These are phyloP conservation scores for Peromyscus leucopus DNA, from an alignment of 2,113 vertebrate species.

Conservation along the genomic window DNA sequence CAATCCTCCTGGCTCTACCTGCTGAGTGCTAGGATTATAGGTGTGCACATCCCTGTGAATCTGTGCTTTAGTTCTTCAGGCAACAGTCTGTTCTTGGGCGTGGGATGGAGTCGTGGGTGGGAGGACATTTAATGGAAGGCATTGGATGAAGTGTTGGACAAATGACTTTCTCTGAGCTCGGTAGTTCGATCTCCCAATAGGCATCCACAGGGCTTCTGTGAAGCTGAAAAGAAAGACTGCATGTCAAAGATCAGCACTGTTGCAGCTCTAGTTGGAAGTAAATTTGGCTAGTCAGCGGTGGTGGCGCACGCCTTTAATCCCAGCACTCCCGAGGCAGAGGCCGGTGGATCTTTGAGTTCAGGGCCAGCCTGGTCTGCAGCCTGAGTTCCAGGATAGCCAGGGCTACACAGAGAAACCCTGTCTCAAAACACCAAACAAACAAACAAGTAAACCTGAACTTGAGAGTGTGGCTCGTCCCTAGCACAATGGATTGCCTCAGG, in stretches of 20 bases:
- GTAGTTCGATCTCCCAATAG: neutral
- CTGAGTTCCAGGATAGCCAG: neutral
- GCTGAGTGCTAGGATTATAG: neutral
- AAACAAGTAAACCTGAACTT: neutral
- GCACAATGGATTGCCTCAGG: neutral
- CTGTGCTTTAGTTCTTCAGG: neutral
- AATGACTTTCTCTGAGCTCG: neutral
- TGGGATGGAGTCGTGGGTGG: neutral
- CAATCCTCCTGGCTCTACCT: neutral
- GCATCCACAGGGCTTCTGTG: neutral
- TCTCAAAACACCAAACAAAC: neutral
- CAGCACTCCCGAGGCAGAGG: neutral
- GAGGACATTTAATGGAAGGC: neutral
- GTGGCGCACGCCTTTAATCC: neutral
- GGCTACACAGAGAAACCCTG: neutral
- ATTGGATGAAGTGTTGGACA: neutral
- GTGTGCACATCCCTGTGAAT: neutral
- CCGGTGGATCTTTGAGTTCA: neutral
- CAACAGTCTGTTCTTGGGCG: neutral
- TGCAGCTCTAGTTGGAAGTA: neutral
- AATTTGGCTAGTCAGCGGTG: too few species aligned
- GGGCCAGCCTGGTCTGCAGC: neutral
- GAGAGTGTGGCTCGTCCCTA: neutral
- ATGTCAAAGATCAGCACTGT: neutral
- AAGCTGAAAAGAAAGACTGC: neutral